phyloP scores from a whole-genome alignment of 2,888 invertebrate species.

The Formica aserva region DNA sequence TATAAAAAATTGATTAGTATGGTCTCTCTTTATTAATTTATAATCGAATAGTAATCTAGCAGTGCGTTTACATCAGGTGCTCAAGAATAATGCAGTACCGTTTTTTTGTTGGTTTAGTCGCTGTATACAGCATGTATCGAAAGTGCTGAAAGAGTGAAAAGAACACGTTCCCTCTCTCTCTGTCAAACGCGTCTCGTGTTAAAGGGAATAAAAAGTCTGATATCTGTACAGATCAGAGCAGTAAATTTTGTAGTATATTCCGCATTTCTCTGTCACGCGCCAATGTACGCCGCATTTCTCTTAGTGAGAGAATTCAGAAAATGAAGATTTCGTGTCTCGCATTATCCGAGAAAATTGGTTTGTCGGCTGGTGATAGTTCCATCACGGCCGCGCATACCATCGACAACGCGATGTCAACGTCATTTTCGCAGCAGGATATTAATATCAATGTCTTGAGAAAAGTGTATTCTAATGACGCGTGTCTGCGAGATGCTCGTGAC shows the following conservation, averaged over 20 bases:
- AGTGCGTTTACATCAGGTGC: background rate
- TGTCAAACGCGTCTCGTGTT: background rate
- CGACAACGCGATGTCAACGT: conserved; percentile 12
- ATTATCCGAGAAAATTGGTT: conserved; percentile 32
- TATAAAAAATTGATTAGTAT: background rate
- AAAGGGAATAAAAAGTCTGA: conserved; percentile 13
- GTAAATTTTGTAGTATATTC: conserved; percentile 28
- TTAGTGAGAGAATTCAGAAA: conserved; percentile 13
- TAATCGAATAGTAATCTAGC: background rate
- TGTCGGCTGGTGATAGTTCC: background rate
- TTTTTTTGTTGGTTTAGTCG: background rate
- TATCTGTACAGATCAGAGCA: conserved; percentile 19
- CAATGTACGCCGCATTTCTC: conserved; percentile 44
- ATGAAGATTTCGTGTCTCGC: conserved; percentile 27
- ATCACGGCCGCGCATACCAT: background rate
- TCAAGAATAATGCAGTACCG: background rate
- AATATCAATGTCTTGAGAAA: conserved; percentile 40
- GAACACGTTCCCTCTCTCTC: background rate
- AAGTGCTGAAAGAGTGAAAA: conserved; percentile 21
- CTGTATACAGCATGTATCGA: background rate
- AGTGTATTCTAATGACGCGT: conserved; percentile 22
- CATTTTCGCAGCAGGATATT: conserved; percentile 49
- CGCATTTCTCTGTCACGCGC: conserved; percentile 44
- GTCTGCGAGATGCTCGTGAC: background rate
- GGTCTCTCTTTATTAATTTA: background rate